phyloP scores from a whole-genome alignment of 2,113 vertebrate species.

The Orthonyx spaldingii region DNA sequence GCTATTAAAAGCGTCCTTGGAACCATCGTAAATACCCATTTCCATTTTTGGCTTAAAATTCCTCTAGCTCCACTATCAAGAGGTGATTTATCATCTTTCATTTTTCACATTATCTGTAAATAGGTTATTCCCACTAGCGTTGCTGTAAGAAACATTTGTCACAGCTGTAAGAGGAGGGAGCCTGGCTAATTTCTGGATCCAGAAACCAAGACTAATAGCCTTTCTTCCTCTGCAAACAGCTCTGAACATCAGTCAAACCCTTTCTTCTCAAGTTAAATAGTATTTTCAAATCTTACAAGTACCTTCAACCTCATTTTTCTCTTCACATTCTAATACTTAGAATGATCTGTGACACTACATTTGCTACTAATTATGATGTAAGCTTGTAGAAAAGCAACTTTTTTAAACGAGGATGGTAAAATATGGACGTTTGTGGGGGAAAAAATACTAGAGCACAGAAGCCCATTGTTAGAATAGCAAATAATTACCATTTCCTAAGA shows the following conservation, averaged over 20 bases:
- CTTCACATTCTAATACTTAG: neutral
- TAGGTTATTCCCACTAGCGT: neutral
- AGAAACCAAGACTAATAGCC: neutral
- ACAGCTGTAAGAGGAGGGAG: constrained; percentile 10
- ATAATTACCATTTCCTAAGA: neutral
- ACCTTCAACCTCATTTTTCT: neutral
- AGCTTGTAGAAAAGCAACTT: neutral
- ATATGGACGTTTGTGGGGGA: neutral
- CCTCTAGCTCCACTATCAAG: neutral
- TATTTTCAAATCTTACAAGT: neutral
- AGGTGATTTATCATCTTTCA: constrained; percentile 17
- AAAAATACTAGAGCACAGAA: neutral
- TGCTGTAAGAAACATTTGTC: constrained; percentile 41
- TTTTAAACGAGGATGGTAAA: neutral
- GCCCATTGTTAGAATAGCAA: neutral
- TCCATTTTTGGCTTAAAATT: constrained; percentile 19
- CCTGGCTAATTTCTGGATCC: constrained; percentile 13
- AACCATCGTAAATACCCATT: constrained; percentile 22
- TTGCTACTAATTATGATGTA: neutral
- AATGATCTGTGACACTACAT: neutral
- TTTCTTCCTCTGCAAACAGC: neutral
- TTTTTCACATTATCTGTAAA: constrained; percentile 50
- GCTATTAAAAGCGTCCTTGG: constrained; percentile 12
- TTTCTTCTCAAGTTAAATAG: neutral
- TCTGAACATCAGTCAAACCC: neutral